A percentile compares a stretch with the other conserved stretches of the same genome.
Evolutionary conservation across 1,140 invertebrate genomes (phyloP).

Genomic region (Augochlora pura): DNA sequence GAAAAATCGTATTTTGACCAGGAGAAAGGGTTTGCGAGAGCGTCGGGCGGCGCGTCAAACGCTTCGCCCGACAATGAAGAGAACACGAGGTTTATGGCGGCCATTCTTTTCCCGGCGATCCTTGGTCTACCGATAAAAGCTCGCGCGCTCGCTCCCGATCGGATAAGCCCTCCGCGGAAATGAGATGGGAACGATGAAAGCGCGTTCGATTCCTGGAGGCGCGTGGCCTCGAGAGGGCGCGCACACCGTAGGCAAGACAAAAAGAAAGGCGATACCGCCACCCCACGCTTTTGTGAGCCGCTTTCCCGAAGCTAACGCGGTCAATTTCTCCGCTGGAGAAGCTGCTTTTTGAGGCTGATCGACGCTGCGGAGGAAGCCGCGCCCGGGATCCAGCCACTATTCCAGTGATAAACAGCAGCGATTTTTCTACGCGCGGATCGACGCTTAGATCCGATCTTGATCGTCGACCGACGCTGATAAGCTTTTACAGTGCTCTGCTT

Average conservation of each 20-base stretch:
- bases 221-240: too few relatives aligned
- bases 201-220: slow-evolving; percentile 27
- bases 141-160: not conserved
- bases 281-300: not conserved
- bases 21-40: too few relatives aligned
- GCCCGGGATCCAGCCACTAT: too few relatives aligned
- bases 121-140: slow-evolving; percentile 33
- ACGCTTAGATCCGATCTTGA: too few relatives aligned
- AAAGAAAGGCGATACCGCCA: not conserved
- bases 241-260: not conserved
- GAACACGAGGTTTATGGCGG: slow-evolving; percentile 49
- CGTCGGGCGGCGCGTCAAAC: slow-evolving; percentile 7
- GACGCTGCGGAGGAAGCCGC: not conserved
- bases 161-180: slow-evolving; percentile 47
- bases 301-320: not conserved
- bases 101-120: slow-evolving; percentile 34
- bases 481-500: too few relatives aligned
- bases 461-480: too few relatives aligned
- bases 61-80: slow-evolving; percentile 46
- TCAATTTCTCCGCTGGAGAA: slow-evolving; percentile 18
- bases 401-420: too few relatives aligned
- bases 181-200: slow-evolving; percentile 52
- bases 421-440: too few relatives aligned
- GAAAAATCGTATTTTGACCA: too few relatives aligned
- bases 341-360: slow-evolving; percentile 3